phyloP scores from a whole-genome alignment of 1,140 invertebrate species.

The Fopius arisanus region DNA sequence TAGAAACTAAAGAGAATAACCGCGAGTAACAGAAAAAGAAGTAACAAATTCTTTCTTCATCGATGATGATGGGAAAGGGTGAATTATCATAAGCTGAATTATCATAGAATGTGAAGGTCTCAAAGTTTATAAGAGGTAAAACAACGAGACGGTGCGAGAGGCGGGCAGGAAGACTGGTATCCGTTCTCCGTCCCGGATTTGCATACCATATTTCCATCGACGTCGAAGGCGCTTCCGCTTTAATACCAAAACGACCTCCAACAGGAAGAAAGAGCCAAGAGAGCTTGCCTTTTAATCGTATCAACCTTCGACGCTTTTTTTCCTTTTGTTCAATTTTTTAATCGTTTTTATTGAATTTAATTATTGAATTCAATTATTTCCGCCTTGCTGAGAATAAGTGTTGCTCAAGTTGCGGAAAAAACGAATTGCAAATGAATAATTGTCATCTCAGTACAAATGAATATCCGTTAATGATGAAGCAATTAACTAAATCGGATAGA shows the following conservation, averaged over 20 bases:
- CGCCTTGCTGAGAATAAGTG: not conserved
- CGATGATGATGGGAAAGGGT: not conserved
- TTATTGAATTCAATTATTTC: not conserved
- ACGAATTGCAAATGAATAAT: too few relatives aligned
- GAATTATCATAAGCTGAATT: slow-evolving; percentile 27
- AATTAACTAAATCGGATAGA: too few relatives aligned
- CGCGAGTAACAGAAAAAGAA: not conserved
- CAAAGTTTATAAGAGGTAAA: slow-evolving; percentile 10
- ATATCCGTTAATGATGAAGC: too few relatives aligned
- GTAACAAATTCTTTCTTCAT: slow-evolving; percentile 12
- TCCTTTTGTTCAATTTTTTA: not conserved
- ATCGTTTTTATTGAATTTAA: not conserved
- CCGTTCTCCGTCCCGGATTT: slow-evolving; percentile 53
- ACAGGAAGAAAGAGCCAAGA: slow-evolving; percentile 22
- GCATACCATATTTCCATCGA: slow-evolving; percentile 61
- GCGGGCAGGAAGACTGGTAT: slow-evolving; percentile 57
- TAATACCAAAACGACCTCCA: slow-evolving; percentile 23
- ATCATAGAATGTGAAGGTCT: slow-evolving; percentile 22
- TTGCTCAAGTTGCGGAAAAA: too few relatives aligned
- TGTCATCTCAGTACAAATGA: too few relatives aligned
- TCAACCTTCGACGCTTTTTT: not conserved
- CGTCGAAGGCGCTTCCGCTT: slow-evolving; percentile 54
- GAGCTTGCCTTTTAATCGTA: slow-evolving; percentile 14
- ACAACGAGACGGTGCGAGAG: slow-evolving; percentile 9
- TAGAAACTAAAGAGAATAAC: too few relatives aligned